Evolutionary conservation across 2,888 invertebrate genomes (phyloP), one percentile per base, ranked within the genome.

Genomic region (Hipparchia sbordonii): DNA sequence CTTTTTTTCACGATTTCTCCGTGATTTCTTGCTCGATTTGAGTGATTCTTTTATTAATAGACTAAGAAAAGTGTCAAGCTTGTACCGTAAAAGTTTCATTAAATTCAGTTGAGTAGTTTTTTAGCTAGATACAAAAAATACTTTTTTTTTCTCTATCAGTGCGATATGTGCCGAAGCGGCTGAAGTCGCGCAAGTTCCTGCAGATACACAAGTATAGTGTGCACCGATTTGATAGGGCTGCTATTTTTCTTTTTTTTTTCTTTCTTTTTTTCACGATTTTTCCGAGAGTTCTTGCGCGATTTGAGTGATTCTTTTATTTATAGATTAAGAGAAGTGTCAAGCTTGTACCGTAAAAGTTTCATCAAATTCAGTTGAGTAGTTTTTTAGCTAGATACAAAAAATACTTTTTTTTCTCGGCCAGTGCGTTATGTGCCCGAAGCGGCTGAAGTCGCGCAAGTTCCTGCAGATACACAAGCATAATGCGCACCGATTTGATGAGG

Each of bases 381-480:
- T 23, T 54, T 54, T 13, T 0, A n/a, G n/a, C 6, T n/a, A 54
- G n/a, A n/a, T n/a, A 6, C 54, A 54, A 54, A 54, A 54, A 54
- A n/a, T 0, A 3, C 2, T 5, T 4, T 33, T 33, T 60, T 39
- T 39, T 48, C 39, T 10, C 13, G 9, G 62, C 12, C 81, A 93
- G 92, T 92, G 93, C 80, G 92, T 91, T 84, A 83, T 92, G 85
- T 93, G 93, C 79, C 90, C 91, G 4, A 92, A 92, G 77, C 84
- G 87, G 60, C 81, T 93, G 72, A 91, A 92, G 76, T 92, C 92
- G 56, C 86, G 87, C 80, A 92, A 92, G 83, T 90, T 92, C 81
- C 91, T 92, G 0, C 91, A 92, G 76, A 92, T 93, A 2, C 93
- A 93, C 84, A 90, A 89, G 57, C 92, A 92, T 82, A 92, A 92